phyloP scores from a whole-genome alignment of 1,140 invertebrate genomes.

The Hyles euphorbiae region DNA sequence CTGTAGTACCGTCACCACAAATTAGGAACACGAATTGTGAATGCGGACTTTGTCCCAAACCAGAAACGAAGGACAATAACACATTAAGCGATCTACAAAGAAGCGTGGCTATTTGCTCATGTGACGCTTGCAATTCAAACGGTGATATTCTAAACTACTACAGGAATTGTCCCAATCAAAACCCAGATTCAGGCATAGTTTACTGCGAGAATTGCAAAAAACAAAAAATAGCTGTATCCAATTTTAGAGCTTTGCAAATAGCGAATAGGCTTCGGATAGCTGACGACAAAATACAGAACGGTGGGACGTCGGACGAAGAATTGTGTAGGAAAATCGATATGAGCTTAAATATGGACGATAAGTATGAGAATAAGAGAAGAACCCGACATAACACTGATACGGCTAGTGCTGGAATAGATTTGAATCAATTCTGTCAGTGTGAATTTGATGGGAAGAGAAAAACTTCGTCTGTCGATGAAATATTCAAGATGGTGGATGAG shows the following conservation, averaged over 20 bases:
- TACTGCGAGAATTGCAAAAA: constrained; percentile 70
- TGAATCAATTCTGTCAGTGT: constrained; percentile 73
- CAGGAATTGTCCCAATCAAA: constrained; percentile 57
- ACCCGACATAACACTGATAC: constrained; percentile 66
- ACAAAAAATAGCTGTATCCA: constrained; percentile 71
- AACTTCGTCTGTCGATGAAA: constrained; percentile 81
- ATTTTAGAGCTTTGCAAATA: constrained; percentile 70
- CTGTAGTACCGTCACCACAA: constrained; percentile 36
- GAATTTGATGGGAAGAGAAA: constrained; percentile 62
- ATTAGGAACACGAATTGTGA: constrained; percentile 59
- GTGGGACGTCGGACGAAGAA: constrained; percentile 57
- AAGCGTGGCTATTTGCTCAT: constrained; percentile 64
- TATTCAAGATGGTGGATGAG: constrained; percentile 75
- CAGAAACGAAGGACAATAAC: constrained; percentile 45
- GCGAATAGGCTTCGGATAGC: constrained; percentile 63
- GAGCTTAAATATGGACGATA: constrained; percentile 62
- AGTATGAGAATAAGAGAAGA: constrained; percentile 57
- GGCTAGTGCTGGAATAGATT: constrained; percentile 58
- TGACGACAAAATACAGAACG: constrained; percentile 54
- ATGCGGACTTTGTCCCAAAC: constrained; percentile 63
- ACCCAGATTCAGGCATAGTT: constrained; percentile 61
- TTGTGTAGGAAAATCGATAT: constrained; percentile 68
- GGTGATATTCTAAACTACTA: constrained; percentile 61
- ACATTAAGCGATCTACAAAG: constrained; percentile 67
- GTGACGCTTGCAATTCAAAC: constrained; percentile 64